Evolutionary conservation across 2,113 vertebrate species (phyloP), one percentile per base, ranked within the genome.

Genomic region (Bombycilla garrulus): DNA sequence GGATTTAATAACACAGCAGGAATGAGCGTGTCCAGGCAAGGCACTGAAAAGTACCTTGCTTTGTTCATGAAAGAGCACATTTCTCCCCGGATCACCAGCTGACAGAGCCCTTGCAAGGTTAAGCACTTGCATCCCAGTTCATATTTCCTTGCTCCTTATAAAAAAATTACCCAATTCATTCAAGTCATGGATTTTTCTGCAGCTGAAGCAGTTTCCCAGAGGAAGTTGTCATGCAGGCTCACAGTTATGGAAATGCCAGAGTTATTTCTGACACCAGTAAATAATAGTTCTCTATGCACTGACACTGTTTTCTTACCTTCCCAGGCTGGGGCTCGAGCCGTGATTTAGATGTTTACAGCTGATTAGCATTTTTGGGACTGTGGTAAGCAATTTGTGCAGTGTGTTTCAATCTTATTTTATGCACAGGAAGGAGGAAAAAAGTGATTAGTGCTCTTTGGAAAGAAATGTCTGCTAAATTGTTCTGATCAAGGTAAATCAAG

Each of bases 221-320:
- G 95, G 83, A 96, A 96, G 96, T 88, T 96, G 97, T 97, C 90
- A 93, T 47, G n/a, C 81, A 92, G 92, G 54, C 90, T 92, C 93
- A 78, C 76, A 62, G 95, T 96, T 96, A 97, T 97, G 97, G 92
- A 98, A 97, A 97, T 97, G 73, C 6, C 16, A 65, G 84, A 78
- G 97, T 97, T 98, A 96, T 97, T 98, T 97, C 93, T 97, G 97
- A 98, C 96, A 87, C 72, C 31, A 53, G 96, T 96, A 97, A 98
- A 96, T 97, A 97, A 97, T 94, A 90, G 97, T 92, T 95, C 83
- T 88, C 88, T 79, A 44, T 91, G 89, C 92, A 62, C 64, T n/a
- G 14, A 40, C 93, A 79, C 95, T 93, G 92, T 88, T 97, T 96
- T 79, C 96, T 88, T 97, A 94, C 96, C 97, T 97, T 95, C 71